Conservation (phyloP, 2,888 invertebrate species). For the Apomyelois bistriatella region DNA sequence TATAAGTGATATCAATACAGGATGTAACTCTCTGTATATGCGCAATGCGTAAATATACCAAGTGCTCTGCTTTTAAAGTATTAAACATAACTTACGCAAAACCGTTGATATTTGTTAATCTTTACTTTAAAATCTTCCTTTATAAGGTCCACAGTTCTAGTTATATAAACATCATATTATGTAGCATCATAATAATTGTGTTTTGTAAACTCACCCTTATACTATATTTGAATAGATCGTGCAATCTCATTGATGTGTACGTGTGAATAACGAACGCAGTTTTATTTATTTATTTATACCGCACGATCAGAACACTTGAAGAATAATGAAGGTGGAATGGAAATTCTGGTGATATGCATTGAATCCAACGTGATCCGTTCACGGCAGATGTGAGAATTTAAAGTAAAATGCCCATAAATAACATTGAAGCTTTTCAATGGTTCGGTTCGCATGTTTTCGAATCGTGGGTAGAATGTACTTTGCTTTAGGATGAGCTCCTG, state of each 20-base stretch:
- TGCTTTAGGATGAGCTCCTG: no score
- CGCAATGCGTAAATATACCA: no score
- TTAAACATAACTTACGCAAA: no score
- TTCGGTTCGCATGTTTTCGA: neutral
- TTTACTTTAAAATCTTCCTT: no score
- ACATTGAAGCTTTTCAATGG: neutral
- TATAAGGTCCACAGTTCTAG: no score
- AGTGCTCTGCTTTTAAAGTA: no score
- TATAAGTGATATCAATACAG: no score
- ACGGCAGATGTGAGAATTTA: neutral
- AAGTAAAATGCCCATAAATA: conserved; percentile 1
- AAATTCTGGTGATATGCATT: conserved; percentile 4
- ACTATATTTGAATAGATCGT: neutral
- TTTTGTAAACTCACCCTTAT: neutral
- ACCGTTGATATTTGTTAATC: no score
- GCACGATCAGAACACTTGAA: neutral
- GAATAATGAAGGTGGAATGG: conserved; percentile 7
- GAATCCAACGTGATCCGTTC: neutral
- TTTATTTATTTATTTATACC: conserved; percentile 5
- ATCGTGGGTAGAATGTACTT: neutral
- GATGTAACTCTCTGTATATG: no score
- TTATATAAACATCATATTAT: no score
- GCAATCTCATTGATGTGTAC: neutral
- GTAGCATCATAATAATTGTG: no score
- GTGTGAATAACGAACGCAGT: conserved; percentile 5